A percentile compares a stretch with the other conserved stretches of the same genome.
phyloP scores from a whole-genome alignment of 1,140 invertebrate genomes.

The Drosophila prosaltans region DNA sequence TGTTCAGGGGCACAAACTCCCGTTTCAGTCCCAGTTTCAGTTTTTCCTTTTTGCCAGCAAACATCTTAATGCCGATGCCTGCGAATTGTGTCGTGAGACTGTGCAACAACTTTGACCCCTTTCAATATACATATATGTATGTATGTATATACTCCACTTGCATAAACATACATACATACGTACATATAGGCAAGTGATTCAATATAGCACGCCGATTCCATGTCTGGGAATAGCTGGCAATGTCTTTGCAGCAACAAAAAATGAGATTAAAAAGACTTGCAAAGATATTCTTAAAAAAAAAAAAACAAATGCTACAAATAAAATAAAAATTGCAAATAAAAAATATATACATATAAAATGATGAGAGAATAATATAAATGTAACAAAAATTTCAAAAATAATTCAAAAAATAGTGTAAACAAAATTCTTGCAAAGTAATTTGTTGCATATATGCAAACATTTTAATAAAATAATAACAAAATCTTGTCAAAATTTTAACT shows the following conservation, averaged over 20 bases:
- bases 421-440: no score
- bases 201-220: constrained; percentile 36
- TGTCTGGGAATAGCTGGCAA: constrained; percentile 8
- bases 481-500: no score
- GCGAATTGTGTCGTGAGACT: constrained; percentile 70
- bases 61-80: constrained; percentile 28
- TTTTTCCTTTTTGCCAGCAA: background rate
- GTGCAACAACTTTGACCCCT: constrained; percentile 59
- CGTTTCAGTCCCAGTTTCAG: constrained; percentile 26
- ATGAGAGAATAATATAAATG: no score
- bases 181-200: constrained; percentile 50
- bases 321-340: no score
- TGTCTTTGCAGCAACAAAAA: constrained; percentile 2
- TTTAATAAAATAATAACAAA: no score
- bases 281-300: no score
- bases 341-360: no score
- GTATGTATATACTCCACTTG: background rate
- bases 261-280: background rate
- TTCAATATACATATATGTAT: constrained; percentile 21
- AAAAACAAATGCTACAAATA: no score
- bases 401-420: no score
- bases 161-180: background rate
- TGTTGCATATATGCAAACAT: no score
- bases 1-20: constrained; percentile 21
- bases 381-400: no score